phyloP scores from a whole-genome alignment of 1,140 invertebrate genomes.

The Halictus rubicundus region DNA sequence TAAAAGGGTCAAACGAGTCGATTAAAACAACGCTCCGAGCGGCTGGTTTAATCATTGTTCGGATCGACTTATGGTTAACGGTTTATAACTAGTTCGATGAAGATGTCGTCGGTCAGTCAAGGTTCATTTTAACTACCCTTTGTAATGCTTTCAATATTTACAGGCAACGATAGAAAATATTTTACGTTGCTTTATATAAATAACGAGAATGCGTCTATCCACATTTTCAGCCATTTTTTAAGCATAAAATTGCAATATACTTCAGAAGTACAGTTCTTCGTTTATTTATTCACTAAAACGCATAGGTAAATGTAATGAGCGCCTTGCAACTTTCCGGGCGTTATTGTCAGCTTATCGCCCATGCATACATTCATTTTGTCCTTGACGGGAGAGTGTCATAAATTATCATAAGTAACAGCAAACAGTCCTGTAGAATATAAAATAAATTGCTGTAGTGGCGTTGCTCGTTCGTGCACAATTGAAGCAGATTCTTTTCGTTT shows the following conservation, averaged over 20 bases:
- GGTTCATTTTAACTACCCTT: conserved; percentile 14
- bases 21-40: conserved; percentile 25
- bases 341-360: background rate
- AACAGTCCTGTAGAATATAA: background rate
- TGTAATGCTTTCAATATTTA: background rate
- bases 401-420: background rate
- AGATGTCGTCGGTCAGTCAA: conserved; percentile 54
- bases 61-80: conserved; percentile 44
- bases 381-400: background rate
- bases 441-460: background rate
- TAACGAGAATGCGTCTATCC: too few relatives aligned
- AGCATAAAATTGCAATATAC: too few relatives aligned
- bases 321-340: background rate
- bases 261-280: background rate
- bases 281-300: background rate
- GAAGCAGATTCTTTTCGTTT: background rate
- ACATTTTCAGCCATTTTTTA: too few relatives aligned
- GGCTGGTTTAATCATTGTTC: conserved; percentile 35
- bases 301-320: background rate
- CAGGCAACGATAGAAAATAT: background rate
- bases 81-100: conserved; percentile 56
- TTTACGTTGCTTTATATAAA: too few relatives aligned
- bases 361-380: background rate
- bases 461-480: background rate
- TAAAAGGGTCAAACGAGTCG: conserved; percentile 46